Percentiles rank a stretch among this genome's conserved stretches.
phyloP scores from a whole-genome alignment of 2,113 vertebrate genomes.

The Aspiorhynchus laticeps region DNA sequence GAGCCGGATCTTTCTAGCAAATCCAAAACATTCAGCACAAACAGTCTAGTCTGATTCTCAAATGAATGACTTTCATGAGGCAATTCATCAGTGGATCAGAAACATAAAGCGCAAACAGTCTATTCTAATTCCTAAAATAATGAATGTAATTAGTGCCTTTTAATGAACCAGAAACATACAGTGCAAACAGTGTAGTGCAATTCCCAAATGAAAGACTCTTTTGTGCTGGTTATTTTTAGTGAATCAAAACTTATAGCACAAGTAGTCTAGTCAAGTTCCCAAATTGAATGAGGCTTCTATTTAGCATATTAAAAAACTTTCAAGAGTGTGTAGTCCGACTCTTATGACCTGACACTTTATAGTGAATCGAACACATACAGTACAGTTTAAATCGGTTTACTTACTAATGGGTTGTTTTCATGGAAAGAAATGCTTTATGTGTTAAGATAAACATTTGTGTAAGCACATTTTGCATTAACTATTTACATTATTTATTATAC shows the following conservation, averaged over 20 bases:
- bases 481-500: neutral
- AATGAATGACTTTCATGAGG: neutral
- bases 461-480: too few species aligned
- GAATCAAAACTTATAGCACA: neutral
- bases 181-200: neutral
- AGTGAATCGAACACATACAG: too few species aligned
- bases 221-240: neutral
- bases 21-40: neutral
- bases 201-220: neutral
- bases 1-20: neutral
- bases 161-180: neutral
- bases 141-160: neutral
- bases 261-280: neutral
- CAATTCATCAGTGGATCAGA: neutral
- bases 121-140: neutral
- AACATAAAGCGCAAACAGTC: neutral
- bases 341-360: too few species aligned
- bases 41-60: neutral
- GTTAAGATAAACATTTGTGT: neutral
- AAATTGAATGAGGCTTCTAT: neutral
- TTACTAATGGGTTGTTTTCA: neutral
- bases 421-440: neutral
- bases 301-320: too few species aligned
- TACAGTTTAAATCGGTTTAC: neutral
- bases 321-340: too few species aligned